Evolutionary conservation across 2,888 invertebrate genomes (phyloP).

Genomic region (Plebejus argus): DNA sequence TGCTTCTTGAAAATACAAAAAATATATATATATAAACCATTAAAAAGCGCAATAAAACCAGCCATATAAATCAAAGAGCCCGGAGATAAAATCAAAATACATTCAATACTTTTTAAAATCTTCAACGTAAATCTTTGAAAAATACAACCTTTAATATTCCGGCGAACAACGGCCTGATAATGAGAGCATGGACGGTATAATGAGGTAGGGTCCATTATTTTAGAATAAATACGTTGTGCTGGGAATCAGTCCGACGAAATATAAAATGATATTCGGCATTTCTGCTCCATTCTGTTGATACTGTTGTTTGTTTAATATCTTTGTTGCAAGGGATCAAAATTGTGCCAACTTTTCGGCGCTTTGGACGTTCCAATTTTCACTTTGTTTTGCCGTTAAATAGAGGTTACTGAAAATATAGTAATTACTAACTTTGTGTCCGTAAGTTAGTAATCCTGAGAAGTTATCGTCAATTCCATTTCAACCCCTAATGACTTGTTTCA

Average conservation of each 20-base stretch:
- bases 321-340: not conserved
- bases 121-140: conserved; percentile 6
- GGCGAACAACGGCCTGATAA: conserved; percentile 36
- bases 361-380: not conserved
- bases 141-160: conserved; percentile 37
- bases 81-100: not conserved
- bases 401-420: too few relatives aligned
- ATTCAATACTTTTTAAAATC: not conserved
- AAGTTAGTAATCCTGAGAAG: too few relatives aligned
- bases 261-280: conserved; percentile 30
- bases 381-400: not conserved
- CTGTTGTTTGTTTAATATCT: not conserved
- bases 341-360: not conserved
- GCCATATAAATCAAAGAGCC: not conserved
- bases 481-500: too few relatives aligned
- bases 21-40: too few relatives aligned
- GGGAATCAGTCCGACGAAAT: conserved; percentile 28
- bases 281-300: not conserved
- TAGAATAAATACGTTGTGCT: conserved; percentile 38
- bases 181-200: conserved; percentile 40
- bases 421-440: too few relatives aligned
- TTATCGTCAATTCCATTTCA: too few relatives aligned
- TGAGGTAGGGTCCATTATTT: conserved; percentile 38
- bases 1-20: too few relatives aligned
- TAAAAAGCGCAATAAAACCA: not conserved